A percentile compares a stretch with the other conserved stretches of the same genome.
These are phyloP conservation scores for Esox lucius DNA, from an alignment of 2,797 vertebrate genomes.

Conservation along the genomic window DNA sequence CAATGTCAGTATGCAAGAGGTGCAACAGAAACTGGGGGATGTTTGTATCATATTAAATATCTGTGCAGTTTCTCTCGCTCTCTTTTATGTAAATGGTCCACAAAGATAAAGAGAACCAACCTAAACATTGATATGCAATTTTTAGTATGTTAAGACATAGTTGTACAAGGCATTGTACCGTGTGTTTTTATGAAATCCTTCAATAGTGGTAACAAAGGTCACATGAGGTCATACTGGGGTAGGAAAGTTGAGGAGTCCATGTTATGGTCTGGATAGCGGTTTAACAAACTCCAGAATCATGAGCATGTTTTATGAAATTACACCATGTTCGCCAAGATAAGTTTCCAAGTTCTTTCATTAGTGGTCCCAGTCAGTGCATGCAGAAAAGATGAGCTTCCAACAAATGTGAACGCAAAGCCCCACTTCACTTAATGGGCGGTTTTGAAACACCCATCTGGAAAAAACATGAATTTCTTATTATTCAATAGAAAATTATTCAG, in stretches of 20 bases:
- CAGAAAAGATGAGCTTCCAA: not conserved
- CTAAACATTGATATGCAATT: not conserved
- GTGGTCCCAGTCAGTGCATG: not conserved
- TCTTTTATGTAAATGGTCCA: not conserved
- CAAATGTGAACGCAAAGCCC: not conserved
- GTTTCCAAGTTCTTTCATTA: not conserved
- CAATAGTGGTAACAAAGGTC: not conserved
- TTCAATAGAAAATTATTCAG: not conserved
- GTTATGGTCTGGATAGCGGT: not conserved
- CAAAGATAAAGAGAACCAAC: not conserved
- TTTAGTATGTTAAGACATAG: not conserved
- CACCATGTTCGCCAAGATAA: not conserved
- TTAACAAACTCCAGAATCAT: not conserved
- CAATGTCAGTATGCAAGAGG: not conserved
- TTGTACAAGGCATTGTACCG: not conserved
- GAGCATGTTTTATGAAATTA: not conserved
- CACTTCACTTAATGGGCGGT: not conserved
- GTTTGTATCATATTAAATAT: not conserved
- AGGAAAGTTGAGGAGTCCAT: not conserved
- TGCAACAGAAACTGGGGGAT: not conserved
- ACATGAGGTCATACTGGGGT: not conserved
- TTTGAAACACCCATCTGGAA: not conserved
- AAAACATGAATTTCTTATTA: not conserved
- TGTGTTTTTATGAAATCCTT: not conserved
- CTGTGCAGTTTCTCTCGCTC: not conserved